Base-by-base conservation (phyloP, 2,113 vertebrate genomes). In the Varanus komodoensis region DNA sequence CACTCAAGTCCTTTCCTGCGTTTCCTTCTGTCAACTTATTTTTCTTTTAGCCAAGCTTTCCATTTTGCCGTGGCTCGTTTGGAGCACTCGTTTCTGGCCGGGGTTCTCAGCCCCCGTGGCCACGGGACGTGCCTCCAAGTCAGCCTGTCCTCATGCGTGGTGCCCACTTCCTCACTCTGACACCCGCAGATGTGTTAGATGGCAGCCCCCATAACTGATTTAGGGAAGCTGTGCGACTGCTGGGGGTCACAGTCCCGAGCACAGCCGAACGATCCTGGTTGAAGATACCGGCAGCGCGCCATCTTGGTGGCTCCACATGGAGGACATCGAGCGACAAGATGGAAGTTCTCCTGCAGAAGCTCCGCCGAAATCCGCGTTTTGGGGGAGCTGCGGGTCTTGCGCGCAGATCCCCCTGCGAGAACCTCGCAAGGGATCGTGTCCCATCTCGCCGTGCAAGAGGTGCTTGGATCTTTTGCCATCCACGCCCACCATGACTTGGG, bases 1-100 rank as follows among this genome's bases (percentile, higher is more conserved):
- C 95, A 93, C 92, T 94, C 93, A 94, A 44, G 38, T 92, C 91
- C 93, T 27, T 23, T 71, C 67, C 92, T 95, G 1, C 94, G 93
- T 95, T 95, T 94, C 92, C 54, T 67, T 87, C 90, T 4, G 0
- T 32, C 25, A 44, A 3, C 87, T 3, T 74, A 44, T 38, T 84
- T 1, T 77, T 75, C 88, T 12, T 88, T 81, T 82, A 73, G 12
- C 0, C 6, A 7, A 2, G 8, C 84, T 34, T 8, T 0, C 50
- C 92, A 5, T 14, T 34, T 61, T 23, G 50, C 32, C 57, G 23
- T 4, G n/a, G 14, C 61, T 68, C 38, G 68, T 50, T 68, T 61
- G 6, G 34, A 0, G 19, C 3, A 71, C 73, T 77, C 52, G 81
- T 71, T 78, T 32, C 12, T 87, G 38, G 84, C 89, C 17, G 0